Conservation (phyloP, 2,113 vertebrate genomes). For the Hemibagrus wyckioides region DNA sequence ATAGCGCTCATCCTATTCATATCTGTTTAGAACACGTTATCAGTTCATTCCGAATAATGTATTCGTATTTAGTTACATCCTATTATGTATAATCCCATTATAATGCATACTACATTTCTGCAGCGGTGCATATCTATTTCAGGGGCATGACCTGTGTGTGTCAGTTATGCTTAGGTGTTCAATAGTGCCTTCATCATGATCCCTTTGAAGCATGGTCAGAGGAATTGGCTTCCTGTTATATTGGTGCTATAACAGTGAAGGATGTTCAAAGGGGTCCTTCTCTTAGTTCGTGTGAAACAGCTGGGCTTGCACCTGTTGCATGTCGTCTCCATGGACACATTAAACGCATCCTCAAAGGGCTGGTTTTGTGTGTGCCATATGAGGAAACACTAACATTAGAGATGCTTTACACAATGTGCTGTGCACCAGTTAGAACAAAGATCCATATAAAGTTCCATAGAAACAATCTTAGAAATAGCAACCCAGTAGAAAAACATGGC, state of each 20-base stretch:
- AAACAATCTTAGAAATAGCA: constrained; percentile 26
- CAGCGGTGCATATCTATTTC: neutral
- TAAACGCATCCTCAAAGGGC: constrained; percentile 29
- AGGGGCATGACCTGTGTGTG: neutral
- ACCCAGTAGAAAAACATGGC: constrained; percentile 10
- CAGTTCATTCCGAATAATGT: neutral
- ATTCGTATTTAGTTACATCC: constrained; percentile 4
- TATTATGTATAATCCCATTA: constrained; percentile 24
- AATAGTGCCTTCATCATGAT: constrained; percentile 1
- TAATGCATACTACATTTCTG: constrained; percentile 7
- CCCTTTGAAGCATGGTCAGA: constrained; percentile 34
- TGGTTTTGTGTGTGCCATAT: neutral
- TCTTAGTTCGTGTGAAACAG: constrained; percentile 25
- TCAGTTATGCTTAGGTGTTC: constrained; percentile 19
- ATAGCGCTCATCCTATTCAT: neutral
- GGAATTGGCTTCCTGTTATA: constrained; percentile 38
- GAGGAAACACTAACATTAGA: constrained; percentile 23
- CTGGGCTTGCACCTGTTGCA: constrained; percentile 48
- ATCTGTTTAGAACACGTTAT: neutral
- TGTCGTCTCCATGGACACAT: constrained; percentile 45
- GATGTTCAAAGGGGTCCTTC: constrained; percentile 33
- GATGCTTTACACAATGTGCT: constrained; percentile 14
- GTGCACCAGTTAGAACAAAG: neutral
- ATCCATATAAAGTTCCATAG: constrained; percentile 15
- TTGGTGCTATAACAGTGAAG: constrained; percentile 37